A percentile compares a stretch with the other conserved stretches of the same genome.
Conservation (phyloP, 2,888 invertebrate genomes). For the Chaetoderma sp. region DNA sequence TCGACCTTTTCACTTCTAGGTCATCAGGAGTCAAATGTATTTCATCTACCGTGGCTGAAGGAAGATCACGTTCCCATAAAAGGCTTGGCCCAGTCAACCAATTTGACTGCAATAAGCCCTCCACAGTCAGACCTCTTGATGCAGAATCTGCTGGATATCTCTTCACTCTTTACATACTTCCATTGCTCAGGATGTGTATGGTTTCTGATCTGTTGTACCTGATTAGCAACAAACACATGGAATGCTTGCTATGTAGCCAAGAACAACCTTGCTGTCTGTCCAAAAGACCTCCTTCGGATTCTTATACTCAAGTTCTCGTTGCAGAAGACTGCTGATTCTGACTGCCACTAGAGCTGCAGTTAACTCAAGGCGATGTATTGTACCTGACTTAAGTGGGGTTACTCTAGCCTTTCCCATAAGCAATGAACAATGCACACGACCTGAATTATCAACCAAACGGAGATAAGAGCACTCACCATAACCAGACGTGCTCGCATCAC, state of each 20-base stretch:
- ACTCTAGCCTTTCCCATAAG: constrained; percentile 29
- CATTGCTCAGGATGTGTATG: constrained; percentile 16
- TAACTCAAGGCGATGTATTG: constrained; percentile 27
- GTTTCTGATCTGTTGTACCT: constrained; percentile 29
- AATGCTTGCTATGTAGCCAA: constrained; percentile 35
- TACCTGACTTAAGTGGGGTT: constrained; percentile 29
- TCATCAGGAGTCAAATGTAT: constrained; percentile 8
- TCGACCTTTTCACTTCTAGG: constrained; percentile 17
- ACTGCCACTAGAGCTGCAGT: constrained; percentile 28
- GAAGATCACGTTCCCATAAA: constrained; percentile 11
- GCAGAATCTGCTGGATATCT: constrained; percentile 32
- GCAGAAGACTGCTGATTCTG: constrained; percentile 15
- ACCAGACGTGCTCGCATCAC: constrained; percentile 22
- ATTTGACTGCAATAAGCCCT: constrained; percentile 5
- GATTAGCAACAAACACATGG: constrained; percentile 30
- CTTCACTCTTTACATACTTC: constrained; percentile 27
- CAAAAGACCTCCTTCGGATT: constrained; percentile 16
- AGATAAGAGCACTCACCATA: constrained; percentile 16
- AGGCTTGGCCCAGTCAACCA: constrained; percentile 32
- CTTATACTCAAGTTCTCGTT: constrained; percentile 14
- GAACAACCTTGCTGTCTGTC: constrained; percentile 32
- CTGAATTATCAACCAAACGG: neutral
- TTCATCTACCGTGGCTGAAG: neutral
- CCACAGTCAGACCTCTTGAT: constrained; percentile 21
- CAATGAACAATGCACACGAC: constrained; percentile 23